Evolutionary conservation across 2,113 vertebrate genomes (phyloP), one percentile per base, ranked within the genome.

Genomic region (Varanus komodoensis): DNA sequence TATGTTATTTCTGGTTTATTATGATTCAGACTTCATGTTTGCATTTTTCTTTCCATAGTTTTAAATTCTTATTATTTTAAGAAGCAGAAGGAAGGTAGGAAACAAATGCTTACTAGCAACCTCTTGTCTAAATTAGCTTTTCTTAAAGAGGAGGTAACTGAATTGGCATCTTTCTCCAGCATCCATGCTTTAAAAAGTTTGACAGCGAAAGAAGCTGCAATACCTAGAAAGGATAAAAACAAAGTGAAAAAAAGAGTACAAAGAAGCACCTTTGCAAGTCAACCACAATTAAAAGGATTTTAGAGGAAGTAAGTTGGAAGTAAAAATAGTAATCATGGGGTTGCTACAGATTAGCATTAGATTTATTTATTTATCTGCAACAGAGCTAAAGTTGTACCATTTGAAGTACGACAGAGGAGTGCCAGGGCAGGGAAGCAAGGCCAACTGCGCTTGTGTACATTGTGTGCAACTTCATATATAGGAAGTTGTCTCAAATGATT

Each of bases 131-230:
- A 97, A 96, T 98, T 98, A 93, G 98, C 97, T 97, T 99, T 99
- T 97, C 98, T 98, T 94, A 99, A 96, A 91, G 98, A 97, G 50
- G 98, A 98, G 89, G 98, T 99, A 90, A 99, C 98, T 68, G 98
- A 97, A 94, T 97, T 98, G 92, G 98, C 97, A 91, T 99, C 98
- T 96, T 98, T 99, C 95, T 99, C 98, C 89, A 98, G 96, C 95
- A 99, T 99, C 98, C 98, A 99, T 32, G 98, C 97, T 97, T 99
- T 99, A 95, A 99, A 99, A 97, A 99, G 98, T 94, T 98, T 99
- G 87, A 98, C 98, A 82, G 98, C 98, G 1, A 99, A 99, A 25
- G 98, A 98, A 68, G 98, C 98, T 71, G 98, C 98, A 93, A 99
- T 98, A 87, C 98, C 98, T 99, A 92, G 92, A 91, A 64, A 87